Conservation (phyloP, 2,888 invertebrate genomes). For the Resseliella maxima region DNA sequence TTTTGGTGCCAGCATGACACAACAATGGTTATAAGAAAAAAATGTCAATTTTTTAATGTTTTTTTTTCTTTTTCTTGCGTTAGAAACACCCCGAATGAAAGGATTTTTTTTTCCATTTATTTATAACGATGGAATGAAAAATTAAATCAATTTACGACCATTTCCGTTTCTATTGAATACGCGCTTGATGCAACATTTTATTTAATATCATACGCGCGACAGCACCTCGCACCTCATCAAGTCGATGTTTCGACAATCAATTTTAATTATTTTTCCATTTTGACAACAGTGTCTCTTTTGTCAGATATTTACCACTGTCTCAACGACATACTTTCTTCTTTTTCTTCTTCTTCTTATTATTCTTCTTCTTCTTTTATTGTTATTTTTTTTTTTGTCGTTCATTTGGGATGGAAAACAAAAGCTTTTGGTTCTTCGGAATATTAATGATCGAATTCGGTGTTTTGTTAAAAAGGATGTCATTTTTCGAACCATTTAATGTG, state of each 20-base stretch:
- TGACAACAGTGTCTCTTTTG: neutral
- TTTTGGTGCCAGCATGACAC: neutral
- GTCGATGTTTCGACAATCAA: constrained; percentile 20
- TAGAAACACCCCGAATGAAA: neutral
- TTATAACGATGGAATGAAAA: neutral
- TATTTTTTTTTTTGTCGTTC: too few species aligned
- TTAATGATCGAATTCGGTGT: constrained; percentile 9
- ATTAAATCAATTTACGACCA: constrained; percentile 11
- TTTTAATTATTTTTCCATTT: constrained; percentile 35
- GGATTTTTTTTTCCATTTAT: too few species aligned
- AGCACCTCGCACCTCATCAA: constrained; percentile 9
- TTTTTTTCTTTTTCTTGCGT: neutral
- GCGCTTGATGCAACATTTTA: neutral
- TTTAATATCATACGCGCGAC: neutral
- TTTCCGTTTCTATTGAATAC: constrained; percentile 1
- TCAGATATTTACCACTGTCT: neutral
- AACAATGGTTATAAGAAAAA: neutral
- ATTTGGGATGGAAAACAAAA: neutral
- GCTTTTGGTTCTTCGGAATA: neutral
- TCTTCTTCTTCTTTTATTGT: too few species aligned
- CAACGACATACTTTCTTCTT: neutral
- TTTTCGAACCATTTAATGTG: constrained; percentile 4
- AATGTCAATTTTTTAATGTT: constrained; percentile 12
- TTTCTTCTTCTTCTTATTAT: neutral
- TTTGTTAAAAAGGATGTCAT: constrained; percentile 29